phyloP scores from a whole-genome alignment of 2,113 vertebrate species.

The Odontophorus gujanensis region DNA sequence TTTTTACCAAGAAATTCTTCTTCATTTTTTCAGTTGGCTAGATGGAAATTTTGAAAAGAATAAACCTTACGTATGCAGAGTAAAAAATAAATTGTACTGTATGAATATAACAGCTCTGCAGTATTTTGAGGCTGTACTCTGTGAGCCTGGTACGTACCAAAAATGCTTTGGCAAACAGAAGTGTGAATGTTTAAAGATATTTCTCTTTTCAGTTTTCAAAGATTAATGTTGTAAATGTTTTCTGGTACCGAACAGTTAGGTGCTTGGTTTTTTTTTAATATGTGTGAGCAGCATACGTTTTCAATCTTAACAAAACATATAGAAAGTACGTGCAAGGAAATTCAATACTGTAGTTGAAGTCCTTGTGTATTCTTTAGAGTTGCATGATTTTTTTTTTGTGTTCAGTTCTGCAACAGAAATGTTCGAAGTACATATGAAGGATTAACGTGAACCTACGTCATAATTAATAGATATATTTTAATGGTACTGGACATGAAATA shows the following conservation, averaged over 20 bases:
- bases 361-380: rapidly evolving
- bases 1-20: not conserved
- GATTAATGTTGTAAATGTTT: not conserved
- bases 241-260: not conserved
- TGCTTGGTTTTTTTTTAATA: not conserved
- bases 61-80: not conserved
- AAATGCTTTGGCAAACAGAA: not conserved
- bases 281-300: not conserved
- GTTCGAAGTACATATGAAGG: not conserved
- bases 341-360: not conserved
- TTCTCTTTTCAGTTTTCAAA: not conserved
- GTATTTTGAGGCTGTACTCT: not conserved
- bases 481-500: not conserved
- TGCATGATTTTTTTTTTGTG: not conserved
- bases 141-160: not conserved
- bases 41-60: not conserved
- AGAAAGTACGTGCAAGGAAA: not conserved
- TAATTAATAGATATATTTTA: not conserved
- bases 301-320: not conserved
- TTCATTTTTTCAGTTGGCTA: not conserved
- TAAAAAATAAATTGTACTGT: not conserved
- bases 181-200: not conserved
- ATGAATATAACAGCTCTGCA: not conserved
- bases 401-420: not conserved
- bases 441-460: not conserved